Conservation (phyloP, 2,888 invertebrate genomes). For the Diploptera punctata region DNA sequence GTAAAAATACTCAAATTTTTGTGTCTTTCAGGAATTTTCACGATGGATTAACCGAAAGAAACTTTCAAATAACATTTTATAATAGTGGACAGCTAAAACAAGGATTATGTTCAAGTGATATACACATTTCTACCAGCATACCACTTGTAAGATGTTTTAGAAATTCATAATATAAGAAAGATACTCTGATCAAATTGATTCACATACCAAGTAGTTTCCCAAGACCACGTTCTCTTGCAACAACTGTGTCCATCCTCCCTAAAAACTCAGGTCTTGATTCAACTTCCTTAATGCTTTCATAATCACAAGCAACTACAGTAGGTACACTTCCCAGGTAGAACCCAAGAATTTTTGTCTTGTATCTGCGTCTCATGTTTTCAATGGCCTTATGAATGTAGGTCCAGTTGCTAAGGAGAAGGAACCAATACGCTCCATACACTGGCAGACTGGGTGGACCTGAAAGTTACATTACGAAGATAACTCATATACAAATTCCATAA, state of each 20-base stretch:
- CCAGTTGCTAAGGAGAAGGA: conserved; percentile 61
- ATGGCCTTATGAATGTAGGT: conserved; percentile 61
- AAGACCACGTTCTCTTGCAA: conserved; percentile 61
- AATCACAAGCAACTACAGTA: conserved; percentile 57
- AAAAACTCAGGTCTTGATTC: conserved; percentile 65
- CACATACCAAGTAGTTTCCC: conserved; percentile 48
- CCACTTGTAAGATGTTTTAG: too few species aligned
- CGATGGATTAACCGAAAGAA: too few species aligned
- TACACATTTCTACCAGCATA: too few species aligned
- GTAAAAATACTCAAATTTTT: too few species aligned
- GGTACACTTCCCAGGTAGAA: conserved; percentile 61
- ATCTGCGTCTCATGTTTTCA: conserved; percentile 59
- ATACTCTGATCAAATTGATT: too few species aligned
- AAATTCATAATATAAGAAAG: too few species aligned
- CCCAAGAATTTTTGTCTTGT: conserved; percentile 67
- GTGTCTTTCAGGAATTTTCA: too few species aligned
- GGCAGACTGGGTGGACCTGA: conserved; percentile 69
- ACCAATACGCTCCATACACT: conserved; percentile 67
- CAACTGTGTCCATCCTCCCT: conserved; percentile 62
- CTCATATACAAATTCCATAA: too few species aligned
- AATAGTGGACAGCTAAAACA: too few species aligned
- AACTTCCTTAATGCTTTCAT: conserved; percentile 63
- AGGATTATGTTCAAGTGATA: too few species aligned
- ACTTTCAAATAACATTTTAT: too few species aligned
- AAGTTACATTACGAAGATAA: too few species aligned